Evolutionary conservation across 2,797 vertebrate genomes (phyloP), one percentile per base, ranked within the genome.

Genomic region (Thamnophis elegans): DNA sequence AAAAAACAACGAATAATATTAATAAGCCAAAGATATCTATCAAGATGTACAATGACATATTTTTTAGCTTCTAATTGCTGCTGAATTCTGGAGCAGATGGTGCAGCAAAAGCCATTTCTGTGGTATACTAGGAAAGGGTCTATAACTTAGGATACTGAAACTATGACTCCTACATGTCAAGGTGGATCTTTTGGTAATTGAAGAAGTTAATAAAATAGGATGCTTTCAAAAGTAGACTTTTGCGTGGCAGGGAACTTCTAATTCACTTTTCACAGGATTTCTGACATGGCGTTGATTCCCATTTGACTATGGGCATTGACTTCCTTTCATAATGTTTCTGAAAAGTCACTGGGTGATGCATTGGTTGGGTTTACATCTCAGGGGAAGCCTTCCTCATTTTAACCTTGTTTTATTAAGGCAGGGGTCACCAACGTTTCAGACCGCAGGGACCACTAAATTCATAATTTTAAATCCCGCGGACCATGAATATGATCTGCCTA

Each of bases 21-120:
- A 85, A 92, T 78, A 90, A 62, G 32, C 85, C 62, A 42, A 60
- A 47, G 88, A 90, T 78, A 26, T 7, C 11, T 90, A 91, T 92
- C 58, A 90, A 92, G 93, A 62, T 56, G 32, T 32, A 53, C 89
- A 88, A 91, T 78, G 62, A 47, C 16, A 16, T 47, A 54, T 93
- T 90, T 78, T 36, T 5, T 89, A 91, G 2, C 93, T 93, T 89
- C 6, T n/a, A 90, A 58, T 90, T 92, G 60, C 54, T 55, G 60
- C 91, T 54, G 1, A 87, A 16, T 88, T 1, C 59, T 36, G 0
- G 26, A 92, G 16, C 53, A 18, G 22, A 9, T 78, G 91, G 55
- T 32, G 89, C 1, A 3, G 26, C 58, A 55, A 88, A 62, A 92
- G 20, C 22, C 26, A 54, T 90, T 92, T 36, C 5, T 1, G 12